Percentiles rank a stretch among this genome's conserved stretches.
These are phyloP conservation scores for Drosophila formosana DNA, from an alignment of 2,888 invertebrate species.

Conservation along the genomic window DNA sequence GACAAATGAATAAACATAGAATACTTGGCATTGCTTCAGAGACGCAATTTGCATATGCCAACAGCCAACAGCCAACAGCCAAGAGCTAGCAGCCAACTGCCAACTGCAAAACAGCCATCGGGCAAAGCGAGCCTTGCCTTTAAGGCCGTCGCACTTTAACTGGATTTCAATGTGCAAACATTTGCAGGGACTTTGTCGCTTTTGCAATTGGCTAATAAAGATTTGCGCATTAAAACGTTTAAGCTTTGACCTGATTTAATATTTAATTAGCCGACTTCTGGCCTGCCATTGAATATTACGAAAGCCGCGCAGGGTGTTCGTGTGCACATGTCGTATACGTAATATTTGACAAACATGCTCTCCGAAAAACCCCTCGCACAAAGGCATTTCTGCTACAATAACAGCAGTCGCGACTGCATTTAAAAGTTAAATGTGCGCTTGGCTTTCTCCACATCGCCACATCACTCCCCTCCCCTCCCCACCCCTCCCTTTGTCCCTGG, in stretches of 20 bases:
- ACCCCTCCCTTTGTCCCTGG: conserved; percentile 5
- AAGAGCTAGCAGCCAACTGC: background rate
- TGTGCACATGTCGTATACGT: conserved; percentile 76
- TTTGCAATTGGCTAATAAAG: conserved; percentile 53
- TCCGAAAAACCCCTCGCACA: conserved; percentile 25
- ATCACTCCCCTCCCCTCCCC: no score
- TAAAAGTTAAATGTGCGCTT: conserved; percentile 33
- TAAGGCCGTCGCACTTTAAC: conserved; percentile 17
- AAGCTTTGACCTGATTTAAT: conserved; percentile 69
- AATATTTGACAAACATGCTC: conserved; percentile 70
- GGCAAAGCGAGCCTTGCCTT: conserved; percentile 1
- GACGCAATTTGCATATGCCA: conserved; percentile 56
- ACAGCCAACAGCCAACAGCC: background rate
- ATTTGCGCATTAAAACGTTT: conserved; percentile 60
- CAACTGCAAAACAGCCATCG: background rate
- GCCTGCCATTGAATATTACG: conserved; percentile 44
- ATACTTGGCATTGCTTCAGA: conserved; percentile 32
- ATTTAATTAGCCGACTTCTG: conserved; percentile 67
- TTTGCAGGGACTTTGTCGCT: conserved; percentile 18
- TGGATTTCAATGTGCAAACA: conserved; percentile 43
- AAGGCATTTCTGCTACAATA: conserved; percentile 5
- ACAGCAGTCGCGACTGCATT: conserved; percentile 52
- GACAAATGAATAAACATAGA: conserved; percentile 69
- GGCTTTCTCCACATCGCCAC: background rate
- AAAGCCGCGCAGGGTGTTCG: conserved; percentile 43